Percentiles rank a stretch among this genome's conserved stretches.
Conservation (phyloP, 1,140 invertebrate species). For the Chymomyza costata region DNA sequence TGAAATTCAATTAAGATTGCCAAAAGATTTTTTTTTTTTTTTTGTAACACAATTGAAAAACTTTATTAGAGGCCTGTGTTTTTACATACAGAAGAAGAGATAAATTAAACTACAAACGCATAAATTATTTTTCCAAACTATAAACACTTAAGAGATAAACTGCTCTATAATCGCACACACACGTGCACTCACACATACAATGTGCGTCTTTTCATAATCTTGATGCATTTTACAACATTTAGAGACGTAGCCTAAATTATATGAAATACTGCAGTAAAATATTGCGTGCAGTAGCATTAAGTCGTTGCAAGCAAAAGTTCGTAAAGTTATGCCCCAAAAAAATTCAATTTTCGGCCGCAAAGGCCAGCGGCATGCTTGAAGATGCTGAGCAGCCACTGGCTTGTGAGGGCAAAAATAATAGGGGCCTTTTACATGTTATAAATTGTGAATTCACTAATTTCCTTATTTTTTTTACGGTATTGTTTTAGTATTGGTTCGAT, state of each 20-base stretch:
- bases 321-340: no score
- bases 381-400: conserved; percentile 41
- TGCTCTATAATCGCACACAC: conserved; percentile 26
- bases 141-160: conserved; percentile 42
- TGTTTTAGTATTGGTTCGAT: conserved; percentile 11
- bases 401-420: conserved; percentile 51
- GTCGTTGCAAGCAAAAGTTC: conserved; percentile 61
- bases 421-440: conserved; percentile 23
- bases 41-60: conserved; percentile 69
- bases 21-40: conserved; percentile 8
- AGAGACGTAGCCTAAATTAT: conserved; percentile 26
- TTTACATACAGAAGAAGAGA: conserved; percentile 34
- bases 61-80: conserved; percentile 46
- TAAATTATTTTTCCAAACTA: conserved; percentile 56
- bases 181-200: conserved; percentile 17
- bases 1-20: neutral
- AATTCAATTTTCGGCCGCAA: conserved; percentile 45
- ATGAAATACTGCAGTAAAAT: conserved; percentile 43
- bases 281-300: conserved; percentile 20
- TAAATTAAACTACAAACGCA: conserved; percentile 64
- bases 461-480: conserved; percentile 32
- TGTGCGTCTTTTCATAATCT: conserved; percentile 30
- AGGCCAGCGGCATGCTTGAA: conserved; percentile 1
- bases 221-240: conserved; percentile 33
- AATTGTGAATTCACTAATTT: conserved; percentile 58